Evolutionary conservation across 2,113 vertebrate genomes (phyloP).

Genomic region (Nesoenas mayeri): DNA sequence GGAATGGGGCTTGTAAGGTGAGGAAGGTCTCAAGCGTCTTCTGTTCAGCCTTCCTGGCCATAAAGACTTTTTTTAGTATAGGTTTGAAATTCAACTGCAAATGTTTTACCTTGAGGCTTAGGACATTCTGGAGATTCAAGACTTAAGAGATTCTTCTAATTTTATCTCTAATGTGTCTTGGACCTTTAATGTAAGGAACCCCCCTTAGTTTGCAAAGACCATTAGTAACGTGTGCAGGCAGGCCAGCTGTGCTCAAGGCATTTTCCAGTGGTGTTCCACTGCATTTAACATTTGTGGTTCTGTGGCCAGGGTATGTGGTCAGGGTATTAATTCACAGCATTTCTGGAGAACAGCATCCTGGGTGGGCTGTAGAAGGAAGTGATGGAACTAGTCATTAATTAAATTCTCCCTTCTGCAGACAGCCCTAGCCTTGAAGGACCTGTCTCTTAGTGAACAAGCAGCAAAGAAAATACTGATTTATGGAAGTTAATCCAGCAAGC

Average conservation of each 20-base stretch:
- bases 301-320: constrained; percentile 24
- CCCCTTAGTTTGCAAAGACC: background rate
- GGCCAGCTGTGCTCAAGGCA: background rate
- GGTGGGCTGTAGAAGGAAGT: background rate
- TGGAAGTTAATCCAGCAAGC: background rate
- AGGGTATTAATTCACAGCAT: background rate
- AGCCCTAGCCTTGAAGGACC: background rate
- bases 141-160: background rate
- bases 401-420: background rate
- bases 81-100: background rate
- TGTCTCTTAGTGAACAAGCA: background rate
- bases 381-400: background rate
- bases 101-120: background rate
- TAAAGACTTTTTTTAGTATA: background rate
- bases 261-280: background rate
- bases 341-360: background rate
- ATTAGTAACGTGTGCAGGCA: background rate
- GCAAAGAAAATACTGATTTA: background rate
- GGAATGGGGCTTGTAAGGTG: background rate
- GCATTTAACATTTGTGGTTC: background rate
- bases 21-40: background rate
- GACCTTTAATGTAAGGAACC: background rate
- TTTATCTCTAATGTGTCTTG: background rate
- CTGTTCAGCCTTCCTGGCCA: background rate
- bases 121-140: background rate